These are phyloP conservation scores for Chrysoperla carnea DNA, from an alignment of 1,140 invertebrate genomes.

Conservation along the genomic window DNA sequence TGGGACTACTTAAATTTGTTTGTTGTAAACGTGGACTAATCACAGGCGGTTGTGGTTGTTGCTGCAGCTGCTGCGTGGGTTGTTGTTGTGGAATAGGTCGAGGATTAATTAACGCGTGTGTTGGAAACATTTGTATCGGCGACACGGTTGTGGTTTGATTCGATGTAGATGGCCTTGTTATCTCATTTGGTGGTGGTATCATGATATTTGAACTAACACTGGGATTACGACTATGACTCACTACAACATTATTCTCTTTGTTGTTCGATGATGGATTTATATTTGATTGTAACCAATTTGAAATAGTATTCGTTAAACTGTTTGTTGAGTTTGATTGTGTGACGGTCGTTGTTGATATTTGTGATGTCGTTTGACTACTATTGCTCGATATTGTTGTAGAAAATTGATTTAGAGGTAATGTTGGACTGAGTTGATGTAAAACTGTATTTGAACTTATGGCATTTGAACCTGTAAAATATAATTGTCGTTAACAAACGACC, in stretches of 20 bases:
- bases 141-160: too few species aligned
- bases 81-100: neutral
- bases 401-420: neutral
- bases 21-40: too few species aligned
- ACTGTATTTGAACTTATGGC: neutral
- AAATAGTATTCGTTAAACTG: constrained; percentile 3
- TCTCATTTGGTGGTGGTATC: neutral
- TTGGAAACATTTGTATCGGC: neutral
- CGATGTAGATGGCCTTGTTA: too few species aligned
- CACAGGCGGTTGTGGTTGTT: too few species aligned
- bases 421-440: neutral
- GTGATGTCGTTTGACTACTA: too few species aligned
- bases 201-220: constrained; percentile 11
- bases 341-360: constrained; percentile 1
- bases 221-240: constrained; percentile 15
- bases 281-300: constrained; percentile 11
- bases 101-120: neutral
- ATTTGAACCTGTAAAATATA: too few species aligned
- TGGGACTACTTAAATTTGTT: too few species aligned
- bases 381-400: too few species aligned
- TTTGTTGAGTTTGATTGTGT: constrained; percentile 12
- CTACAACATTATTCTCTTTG: neutral
- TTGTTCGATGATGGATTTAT: neutral
- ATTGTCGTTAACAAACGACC: too few species aligned
- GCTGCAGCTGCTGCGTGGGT: too few species aligned